These are phyloP conservation scores for Pantelozetes paolii DNA, from an alignment of 2,888 invertebrate genomes.

Conservation along the genomic window DNA sequence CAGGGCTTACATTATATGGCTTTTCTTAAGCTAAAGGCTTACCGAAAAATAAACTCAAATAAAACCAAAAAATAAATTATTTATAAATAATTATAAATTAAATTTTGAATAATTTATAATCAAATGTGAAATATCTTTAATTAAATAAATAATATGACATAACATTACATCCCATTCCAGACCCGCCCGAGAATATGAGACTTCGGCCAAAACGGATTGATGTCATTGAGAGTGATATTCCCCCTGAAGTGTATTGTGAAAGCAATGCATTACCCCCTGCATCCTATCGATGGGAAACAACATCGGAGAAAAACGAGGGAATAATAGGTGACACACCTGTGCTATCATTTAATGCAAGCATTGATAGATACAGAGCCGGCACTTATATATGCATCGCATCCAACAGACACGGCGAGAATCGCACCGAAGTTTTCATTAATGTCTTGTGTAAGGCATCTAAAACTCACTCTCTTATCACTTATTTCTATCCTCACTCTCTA, in stretches of 20 bases:
- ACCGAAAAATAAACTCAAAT: no score
- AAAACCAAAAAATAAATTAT: no score
- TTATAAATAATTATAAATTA: no score
- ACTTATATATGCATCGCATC: constrained; percentile 65
- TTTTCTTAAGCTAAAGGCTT: no score
- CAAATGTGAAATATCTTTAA: no score
- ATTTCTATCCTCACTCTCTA: neutral
- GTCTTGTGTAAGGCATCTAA: constrained; percentile 70
- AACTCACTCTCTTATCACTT: neutral
- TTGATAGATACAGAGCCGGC: constrained; percentile 68
- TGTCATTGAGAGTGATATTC: constrained; percentile 50
- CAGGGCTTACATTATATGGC: no score
- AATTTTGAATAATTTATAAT: no score
- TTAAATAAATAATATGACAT: no score
- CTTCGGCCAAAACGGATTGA: constrained; percentile 58
- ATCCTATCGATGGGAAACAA: constrained; percentile 63
- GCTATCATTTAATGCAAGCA: constrained; percentile 63
- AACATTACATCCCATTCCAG: no score
- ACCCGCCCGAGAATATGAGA: constrained; percentile 75
- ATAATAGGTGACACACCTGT: constrained; percentile 54
- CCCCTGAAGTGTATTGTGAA: constrained; percentile 47
- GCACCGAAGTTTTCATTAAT: constrained; percentile 66
- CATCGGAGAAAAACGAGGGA: constrained; percentile 58
- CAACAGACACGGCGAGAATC: constrained; percentile 70
- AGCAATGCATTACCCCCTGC: constrained; percentile 57